phyloP scores from a whole-genome alignment of 2,113 vertebrate species.

The Phalacrocorax brasilianus region DNA sequence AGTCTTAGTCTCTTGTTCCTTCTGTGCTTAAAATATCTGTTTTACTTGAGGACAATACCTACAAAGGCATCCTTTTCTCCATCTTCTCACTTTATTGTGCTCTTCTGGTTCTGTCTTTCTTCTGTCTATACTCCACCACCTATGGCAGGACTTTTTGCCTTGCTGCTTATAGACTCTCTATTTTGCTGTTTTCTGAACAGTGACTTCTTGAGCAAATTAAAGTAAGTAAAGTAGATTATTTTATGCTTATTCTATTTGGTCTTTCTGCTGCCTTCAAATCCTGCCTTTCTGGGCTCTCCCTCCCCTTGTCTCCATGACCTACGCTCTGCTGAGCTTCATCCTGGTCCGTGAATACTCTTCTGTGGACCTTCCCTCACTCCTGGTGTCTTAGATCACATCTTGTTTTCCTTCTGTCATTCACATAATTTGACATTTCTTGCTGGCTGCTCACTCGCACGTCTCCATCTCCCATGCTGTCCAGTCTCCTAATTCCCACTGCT shows the following conservation, averaged over 20 bases:
- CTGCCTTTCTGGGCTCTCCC: neutral
- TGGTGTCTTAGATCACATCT: neutral
- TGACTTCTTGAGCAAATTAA: neutral
- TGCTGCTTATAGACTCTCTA: neutral
- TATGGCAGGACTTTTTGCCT: neutral
- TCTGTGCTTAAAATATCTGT: neutral
- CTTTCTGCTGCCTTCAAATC: neutral
- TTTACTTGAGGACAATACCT: neutral
- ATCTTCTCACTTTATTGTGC: neutral
- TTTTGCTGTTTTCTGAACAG: neutral
- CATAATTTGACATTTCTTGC: neutral
- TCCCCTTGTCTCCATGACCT: neutral
- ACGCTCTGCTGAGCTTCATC: neutral
- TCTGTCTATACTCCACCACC: neutral
- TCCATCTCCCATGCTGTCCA: neutral
- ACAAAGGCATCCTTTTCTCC: neutral
- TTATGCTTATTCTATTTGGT: neutral
- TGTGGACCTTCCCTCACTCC: neutral
- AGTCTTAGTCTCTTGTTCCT: neutral
- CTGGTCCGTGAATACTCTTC: neutral
- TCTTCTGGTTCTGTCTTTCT: neutral
- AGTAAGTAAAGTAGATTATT: neutral
- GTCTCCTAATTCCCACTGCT: neutral
- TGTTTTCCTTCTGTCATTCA: neutral
- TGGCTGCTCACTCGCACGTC: neutral